Percentiles rank a stretch among this genome's conserved stretches.
phyloP scores from a whole-genome alignment of 1,140 invertebrate genomes.

The Thaumatotibia leucotreta region DNA sequence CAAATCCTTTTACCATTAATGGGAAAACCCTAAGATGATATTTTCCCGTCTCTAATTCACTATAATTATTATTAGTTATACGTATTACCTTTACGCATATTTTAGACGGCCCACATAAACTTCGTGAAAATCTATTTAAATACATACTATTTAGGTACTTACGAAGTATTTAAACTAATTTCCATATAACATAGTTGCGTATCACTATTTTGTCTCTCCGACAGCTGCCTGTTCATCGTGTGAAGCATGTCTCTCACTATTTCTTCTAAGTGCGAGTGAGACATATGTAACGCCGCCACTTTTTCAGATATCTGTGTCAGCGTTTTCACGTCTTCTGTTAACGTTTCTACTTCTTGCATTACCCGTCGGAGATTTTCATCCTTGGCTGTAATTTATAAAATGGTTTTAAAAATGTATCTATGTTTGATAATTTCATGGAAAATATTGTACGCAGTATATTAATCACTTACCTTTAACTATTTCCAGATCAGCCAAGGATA shows the following conservation, averaged over 20 bases:
- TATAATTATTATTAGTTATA: too few relatives aligned
- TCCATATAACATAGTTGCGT: conserved; percentile 90
- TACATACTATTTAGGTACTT: conserved; percentile 63
- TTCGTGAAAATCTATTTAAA: background rate
- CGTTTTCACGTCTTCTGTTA: conserved; percentile 89
- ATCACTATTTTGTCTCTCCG: conserved; percentile 87
- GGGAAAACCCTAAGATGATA: too few relatives aligned
- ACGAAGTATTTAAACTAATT: conserved; percentile 90
- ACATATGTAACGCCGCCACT: conserved; percentile 82
- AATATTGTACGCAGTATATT: too few relatives aligned
- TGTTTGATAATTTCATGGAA: too few relatives aligned
- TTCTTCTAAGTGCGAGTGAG: conserved; percentile 89
- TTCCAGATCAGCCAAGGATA: conserved; percentile 93
- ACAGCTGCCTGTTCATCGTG: conserved; percentile 86
- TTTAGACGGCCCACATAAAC: too few relatives aligned
- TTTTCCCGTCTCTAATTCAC: too few relatives aligned
- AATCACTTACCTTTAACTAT: conserved; percentile 87
- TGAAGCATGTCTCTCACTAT: conserved; percentile 87
- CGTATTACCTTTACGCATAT: too few relatives aligned
- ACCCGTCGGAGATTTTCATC: conserved; percentile 88
- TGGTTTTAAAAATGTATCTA: too few relatives aligned
- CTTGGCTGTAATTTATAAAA: conserved; percentile 79
- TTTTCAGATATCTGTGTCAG: conserved; percentile 91
- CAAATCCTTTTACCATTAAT: too few relatives aligned
- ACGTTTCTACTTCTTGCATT: conserved; percentile 87